Conservation (phyloP, 1,140 invertebrate genomes). For the Formica selysi region DNA sequence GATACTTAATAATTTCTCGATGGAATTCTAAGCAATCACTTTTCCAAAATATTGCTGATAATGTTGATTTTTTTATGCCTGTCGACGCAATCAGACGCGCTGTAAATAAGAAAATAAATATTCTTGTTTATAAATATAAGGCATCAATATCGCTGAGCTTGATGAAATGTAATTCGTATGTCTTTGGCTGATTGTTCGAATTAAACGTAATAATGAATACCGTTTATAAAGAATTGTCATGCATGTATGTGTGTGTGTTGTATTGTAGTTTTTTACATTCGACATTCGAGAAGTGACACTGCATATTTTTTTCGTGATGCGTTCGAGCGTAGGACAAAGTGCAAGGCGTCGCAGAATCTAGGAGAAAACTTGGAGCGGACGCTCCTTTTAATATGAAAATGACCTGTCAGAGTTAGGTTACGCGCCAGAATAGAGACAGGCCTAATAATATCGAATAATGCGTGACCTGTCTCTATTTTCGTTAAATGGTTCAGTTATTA, state of each 20-base stretch:
- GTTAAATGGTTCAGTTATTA: background rate
- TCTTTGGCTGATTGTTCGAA: background rate
- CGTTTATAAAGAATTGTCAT: background rate
- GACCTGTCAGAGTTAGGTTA: slow-evolving; percentile 4
- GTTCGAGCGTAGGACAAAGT: background rate
- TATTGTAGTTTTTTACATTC: background rate
- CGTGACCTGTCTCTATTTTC: background rate
- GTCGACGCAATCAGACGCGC: background rate
- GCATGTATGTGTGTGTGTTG: no score
- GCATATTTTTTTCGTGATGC: background rate
- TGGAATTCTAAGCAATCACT: background rate
- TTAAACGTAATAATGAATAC: background rate
- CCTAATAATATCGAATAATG: slow-evolving; percentile 47
- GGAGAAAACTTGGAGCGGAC: background rate
- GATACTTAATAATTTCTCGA: background rate
- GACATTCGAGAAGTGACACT: background rate
- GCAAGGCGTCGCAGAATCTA: background rate
- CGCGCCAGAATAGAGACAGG: background rate
- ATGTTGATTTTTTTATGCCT: background rate
- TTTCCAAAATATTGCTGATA: background rate
- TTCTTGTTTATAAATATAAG: background rate
- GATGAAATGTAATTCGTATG: slow-evolving; percentile 5
- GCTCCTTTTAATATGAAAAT: slow-evolving; percentile 30
- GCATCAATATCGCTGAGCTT: background rate
- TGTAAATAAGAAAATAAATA: background rate